phyloP scores from a whole-genome alignment of 2,113 vertebrate species.

The Sporophila hypoxantha region DNA sequence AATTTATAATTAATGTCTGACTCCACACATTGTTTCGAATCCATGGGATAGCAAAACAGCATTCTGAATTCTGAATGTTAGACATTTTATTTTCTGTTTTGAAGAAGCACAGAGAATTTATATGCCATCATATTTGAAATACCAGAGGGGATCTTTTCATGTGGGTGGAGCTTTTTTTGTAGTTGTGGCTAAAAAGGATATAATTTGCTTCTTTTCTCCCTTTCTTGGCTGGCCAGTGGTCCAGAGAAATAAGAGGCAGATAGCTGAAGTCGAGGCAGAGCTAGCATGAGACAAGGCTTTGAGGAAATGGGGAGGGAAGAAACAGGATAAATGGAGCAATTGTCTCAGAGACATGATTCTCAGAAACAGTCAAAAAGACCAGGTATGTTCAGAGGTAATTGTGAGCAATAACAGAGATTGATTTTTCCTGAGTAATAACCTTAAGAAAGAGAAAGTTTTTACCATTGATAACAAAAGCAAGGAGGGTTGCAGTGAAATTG shows the following conservation, averaged over 20 bases:
- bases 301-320: neutral
- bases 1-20: neutral
- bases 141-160: neutral
- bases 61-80: neutral
- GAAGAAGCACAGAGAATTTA: neutral
- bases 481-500: neutral
- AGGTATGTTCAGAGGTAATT: slow-evolving; percentile 3
- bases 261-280: neutral
- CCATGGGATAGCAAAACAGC: neutral
- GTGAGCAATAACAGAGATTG: neutral
- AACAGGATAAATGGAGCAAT: neutral
- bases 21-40: neutral
- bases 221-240: neutral
- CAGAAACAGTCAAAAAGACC: neutral
- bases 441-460: neutral
- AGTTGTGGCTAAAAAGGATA: neutral
- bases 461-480: neutral
- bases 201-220: neutral
- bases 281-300: neutral
- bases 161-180: neutral
- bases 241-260: neutral
- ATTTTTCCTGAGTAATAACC: neutral
- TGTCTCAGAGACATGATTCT: neutral
- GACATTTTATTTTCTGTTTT: neutral
- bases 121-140: neutral